A percentile compares a stretch with the other conserved stretches of the same genome.
Evolutionary conservation across 2,113 vertebrate genomes (phyloP).

Genomic region (Odocoileus virginianus): DNA sequence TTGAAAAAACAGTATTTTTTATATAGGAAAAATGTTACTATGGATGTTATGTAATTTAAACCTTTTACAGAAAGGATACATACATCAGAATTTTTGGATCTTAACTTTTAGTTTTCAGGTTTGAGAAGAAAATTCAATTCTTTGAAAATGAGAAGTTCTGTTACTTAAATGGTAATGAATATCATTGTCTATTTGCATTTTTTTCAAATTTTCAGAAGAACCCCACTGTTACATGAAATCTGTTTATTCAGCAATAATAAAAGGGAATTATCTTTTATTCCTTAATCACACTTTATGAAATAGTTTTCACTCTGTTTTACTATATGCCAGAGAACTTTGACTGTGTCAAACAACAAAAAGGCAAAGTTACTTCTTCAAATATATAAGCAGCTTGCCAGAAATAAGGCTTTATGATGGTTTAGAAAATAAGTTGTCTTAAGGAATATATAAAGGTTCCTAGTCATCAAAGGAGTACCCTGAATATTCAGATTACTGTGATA

Average conservation of each 20-base stretch:
- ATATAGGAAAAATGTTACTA: not conserved
- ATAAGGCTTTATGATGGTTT: not conserved
- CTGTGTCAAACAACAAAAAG: not conserved
- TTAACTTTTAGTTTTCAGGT: not conserved
- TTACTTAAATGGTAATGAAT: not conserved
- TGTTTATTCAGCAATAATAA: not conserved
- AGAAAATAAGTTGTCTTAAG: not conserved
- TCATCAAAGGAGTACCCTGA: not conserved
- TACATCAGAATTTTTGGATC: not conserved
- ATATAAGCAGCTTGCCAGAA: not conserved
- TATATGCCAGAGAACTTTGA: conserved; percentile 5
- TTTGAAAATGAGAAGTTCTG: not conserved
- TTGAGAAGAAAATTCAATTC: not conserved
- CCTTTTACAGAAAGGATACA: not conserved
- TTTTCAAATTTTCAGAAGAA: conserved; percentile 15
- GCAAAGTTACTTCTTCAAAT: conserved; percentile 21
- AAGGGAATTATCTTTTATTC: not conserved
- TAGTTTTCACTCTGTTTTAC: conserved; percentile 5
- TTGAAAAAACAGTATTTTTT: not conserved
- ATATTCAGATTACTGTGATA: not conserved
- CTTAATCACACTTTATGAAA: conserved; percentile 25
- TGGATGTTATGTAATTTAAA: not conserved
- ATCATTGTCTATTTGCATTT: conserved; percentile 13
- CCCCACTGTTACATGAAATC: not conserved
- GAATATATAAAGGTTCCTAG: not conserved